phyloP scores from a whole-genome alignment of 30 jellyfish, hydroid and myxozoan species.

The Aurelia sp. region DNA sequence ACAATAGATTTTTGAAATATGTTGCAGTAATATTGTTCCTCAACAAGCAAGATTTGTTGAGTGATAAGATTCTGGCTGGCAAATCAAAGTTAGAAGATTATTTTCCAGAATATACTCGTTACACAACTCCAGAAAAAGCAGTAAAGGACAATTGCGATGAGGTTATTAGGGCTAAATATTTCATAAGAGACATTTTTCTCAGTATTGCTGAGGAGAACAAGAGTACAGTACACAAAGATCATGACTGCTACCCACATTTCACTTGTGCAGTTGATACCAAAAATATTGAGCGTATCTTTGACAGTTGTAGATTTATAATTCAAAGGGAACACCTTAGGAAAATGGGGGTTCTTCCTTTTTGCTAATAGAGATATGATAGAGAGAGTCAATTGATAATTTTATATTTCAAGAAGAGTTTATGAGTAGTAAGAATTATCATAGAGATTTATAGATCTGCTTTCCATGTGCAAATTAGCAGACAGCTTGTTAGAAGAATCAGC shows the following conservation, averaged over 20 bases:
- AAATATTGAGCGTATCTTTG: constrained; percentile 89
- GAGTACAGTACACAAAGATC: constrained; percentile 43
- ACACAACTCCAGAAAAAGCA: constrained; percentile 72
- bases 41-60: constrained; percentile 82
- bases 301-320: constrained; percentile 87
- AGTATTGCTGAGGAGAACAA: constrained; percentile 55
- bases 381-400: background rate
- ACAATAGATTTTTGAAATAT: constrained; percentile 82
- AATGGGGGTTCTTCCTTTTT: constrained; percentile 85
- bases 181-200: constrained; percentile 82
- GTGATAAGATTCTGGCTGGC: constrained; percentile 79
- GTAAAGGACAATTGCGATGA: constrained; percentile 68
- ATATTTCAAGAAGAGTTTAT: too few relatives aligned
- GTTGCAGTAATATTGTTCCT: constrained; percentile 88
- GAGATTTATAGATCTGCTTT: too few relatives aligned
- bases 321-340: constrained; percentile 91
- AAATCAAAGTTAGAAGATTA: constrained; percentile 86
- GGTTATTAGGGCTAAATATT: constrained; percentile 86
- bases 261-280: constrained; percentile 99
- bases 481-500: too few relatives aligned
- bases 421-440: too few relatives aligned
- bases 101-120: constrained; percentile 71
- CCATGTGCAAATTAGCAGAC: too few relatives aligned
- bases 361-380: background rate
- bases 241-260: constrained; percentile 92